Percentiles rank a stretch among this genome's conserved stretches.
Conservation (phyloP, 1,140 invertebrate species). For the Monochamus saltuarius region DNA sequence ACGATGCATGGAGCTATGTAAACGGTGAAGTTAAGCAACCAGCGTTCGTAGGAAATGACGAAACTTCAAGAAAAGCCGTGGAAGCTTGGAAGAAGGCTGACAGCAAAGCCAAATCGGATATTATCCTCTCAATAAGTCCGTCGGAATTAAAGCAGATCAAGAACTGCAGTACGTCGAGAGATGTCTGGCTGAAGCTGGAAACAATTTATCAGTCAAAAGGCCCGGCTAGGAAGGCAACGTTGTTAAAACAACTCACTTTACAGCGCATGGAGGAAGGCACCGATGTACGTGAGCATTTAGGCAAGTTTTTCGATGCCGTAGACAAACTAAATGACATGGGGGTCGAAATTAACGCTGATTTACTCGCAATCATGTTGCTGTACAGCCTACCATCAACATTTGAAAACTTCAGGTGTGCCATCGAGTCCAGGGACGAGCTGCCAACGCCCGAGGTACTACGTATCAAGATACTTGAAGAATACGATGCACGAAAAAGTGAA, state of each 20-base stretch:
- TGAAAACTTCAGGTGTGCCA: slow-evolving; percentile 41
- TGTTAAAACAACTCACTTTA: slow-evolving; percentile 22
- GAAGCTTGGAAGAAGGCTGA: slow-evolving; percentile 19
- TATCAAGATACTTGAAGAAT: neutral
- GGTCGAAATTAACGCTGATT: slow-evolving; percentile 28
- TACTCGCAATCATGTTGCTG: slow-evolving; percentile 36
- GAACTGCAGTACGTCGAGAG: slow-evolving; percentile 30
- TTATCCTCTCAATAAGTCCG: slow-evolving; percentile 31
- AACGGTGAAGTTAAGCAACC: slow-evolving; percentile 10
- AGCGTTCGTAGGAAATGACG: neutral
- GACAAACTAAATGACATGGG: slow-evolving; percentile 39
- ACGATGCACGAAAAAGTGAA: neutral
- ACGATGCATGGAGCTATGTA: slow-evolving; percentile 8
- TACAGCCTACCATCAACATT: slow-evolving; percentile 37
- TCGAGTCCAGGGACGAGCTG: slow-evolving; percentile 19
- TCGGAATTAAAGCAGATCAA: slow-evolving; percentile 34
- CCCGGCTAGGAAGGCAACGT: slow-evolving; percentile 28
- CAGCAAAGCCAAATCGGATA: slow-evolving; percentile 30
- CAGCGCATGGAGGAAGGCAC: slow-evolving; percentile 34
- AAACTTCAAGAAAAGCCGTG: neutral
- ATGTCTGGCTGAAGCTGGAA: slow-evolving; percentile 39
- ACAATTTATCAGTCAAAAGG: slow-evolving; percentile 33
- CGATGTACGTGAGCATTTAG: slow-evolving; percentile 37
- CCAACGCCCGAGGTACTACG: slow-evolving; percentile 17
- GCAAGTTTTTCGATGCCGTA: no score